Evolutionary conservation across 2,888 invertebrate genomes (phyloP).

Genomic region (Tetropium fuscum): DNA sequence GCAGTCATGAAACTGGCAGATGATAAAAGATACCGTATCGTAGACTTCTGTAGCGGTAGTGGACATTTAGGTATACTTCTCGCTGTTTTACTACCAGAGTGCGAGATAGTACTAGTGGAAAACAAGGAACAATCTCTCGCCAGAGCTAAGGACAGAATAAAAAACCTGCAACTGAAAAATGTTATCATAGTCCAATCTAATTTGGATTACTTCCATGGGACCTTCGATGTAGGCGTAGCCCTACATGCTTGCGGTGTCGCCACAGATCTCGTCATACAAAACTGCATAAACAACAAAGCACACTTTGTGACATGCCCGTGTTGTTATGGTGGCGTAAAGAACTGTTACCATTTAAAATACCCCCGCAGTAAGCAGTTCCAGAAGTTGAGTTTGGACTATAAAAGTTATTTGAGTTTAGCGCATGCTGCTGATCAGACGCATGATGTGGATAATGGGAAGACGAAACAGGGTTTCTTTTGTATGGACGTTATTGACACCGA

Average conservation of each 20-base stretch:
- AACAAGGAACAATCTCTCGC: constrained; percentile 90
- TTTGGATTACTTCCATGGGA: constrained; percentile 86
- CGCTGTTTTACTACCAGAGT: constrained; percentile 82
- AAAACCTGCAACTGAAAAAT: constrained; percentile 77
- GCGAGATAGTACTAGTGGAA: constrained; percentile 85
- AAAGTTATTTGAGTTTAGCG: constrained; percentile 79
- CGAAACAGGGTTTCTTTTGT: constrained; percentile 82
- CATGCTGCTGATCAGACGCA: constrained; percentile 96
- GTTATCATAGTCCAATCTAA: constrained; percentile 88
- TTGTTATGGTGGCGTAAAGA: constrained; percentile 90
- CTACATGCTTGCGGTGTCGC: constrained; percentile 96
- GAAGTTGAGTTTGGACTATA: constrained; percentile 43
- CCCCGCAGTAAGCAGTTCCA: constrained; percentile 80
- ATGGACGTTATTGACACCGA: constrained; percentile 93
- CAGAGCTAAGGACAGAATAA: constrained; percentile 79
- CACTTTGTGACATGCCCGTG: constrained; percentile 93
- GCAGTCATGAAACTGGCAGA: constrained; percentile 78
- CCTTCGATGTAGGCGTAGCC: constrained; percentile 88
- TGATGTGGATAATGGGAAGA: constrained; percentile 75
- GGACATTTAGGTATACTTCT: constrained; percentile 92
- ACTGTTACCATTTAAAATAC: constrained; percentile 83
- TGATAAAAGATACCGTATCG: constrained; percentile 72
- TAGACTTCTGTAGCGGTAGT: constrained; percentile 96
- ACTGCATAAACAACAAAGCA: constrained; percentile 81
- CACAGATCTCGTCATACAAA: constrained; percentile 90